Base-by-base conservation (phyloP, 2,113 vertebrate species). In the Gymnorhina tibicen region DNA sequence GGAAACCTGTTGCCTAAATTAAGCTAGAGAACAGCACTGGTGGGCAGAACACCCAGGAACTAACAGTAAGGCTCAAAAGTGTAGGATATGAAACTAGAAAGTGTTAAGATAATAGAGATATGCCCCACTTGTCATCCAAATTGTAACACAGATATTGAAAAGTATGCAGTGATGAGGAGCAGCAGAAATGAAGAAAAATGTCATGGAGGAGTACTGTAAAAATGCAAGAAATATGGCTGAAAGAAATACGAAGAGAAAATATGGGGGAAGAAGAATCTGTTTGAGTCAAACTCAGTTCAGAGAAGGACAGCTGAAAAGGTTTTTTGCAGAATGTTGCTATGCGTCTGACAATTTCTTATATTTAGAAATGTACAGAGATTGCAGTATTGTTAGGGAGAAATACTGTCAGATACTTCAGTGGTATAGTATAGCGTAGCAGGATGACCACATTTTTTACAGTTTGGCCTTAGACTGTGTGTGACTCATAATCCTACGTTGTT, bases 181-280 rank as follows among this genome's bases (percentile, higher is more conserved):
- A 75, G 44, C 32, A 90, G 74, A 96, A 89, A 87, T 82, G 8
- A 91, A 91, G 37, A 91, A 59, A 89, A 91, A 85, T 68, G 30
- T 63, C 66, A 64, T 21, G 35, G 22, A 58, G 18, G 8, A 89
- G 6, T 50, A 52, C 24, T 47, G 33, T 72, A 89, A 89, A 91
- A 78, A 63, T 21, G 8, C 15, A 91, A 87, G 44, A 89, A 89
- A 85, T 75, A 67, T 11, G 32, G 78, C 44, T 82, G 52, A 85
- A 93, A 79, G 56, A 56, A 91, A 79, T 47, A 63, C 8, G 4
- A 78, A 72, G 39, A 72, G 21, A 89, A 87, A 85, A 87, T 73
- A 53, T 1, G 7, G 37, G 21, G 3, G 3, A 18, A 47, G 69
- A 86, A 32, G 10, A 46, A 66, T 67, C 47, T 64, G 3, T 76